Evolutionary conservation across 2,888 invertebrate genomes (phyloP), one percentile per base, ranked within the genome.

Genomic region (Acrobasis suavella): DNA sequence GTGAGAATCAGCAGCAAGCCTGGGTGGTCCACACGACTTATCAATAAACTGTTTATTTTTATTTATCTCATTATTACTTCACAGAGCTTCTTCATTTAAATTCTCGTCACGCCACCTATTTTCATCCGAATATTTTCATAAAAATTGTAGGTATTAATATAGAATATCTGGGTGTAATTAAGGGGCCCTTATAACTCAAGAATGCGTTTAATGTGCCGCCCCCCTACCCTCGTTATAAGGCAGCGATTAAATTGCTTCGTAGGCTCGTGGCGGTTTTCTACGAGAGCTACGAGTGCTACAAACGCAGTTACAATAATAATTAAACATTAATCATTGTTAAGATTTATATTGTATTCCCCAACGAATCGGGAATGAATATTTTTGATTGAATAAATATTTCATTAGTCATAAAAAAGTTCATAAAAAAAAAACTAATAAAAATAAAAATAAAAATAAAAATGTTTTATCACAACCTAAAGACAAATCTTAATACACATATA

Each of bases 181-280:
- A 82, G 82, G 77, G 75, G 80, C 76, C 80, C 81, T 85, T 86
- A 89, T 91, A 89, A 86, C 81, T 86, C 76, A 83, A 83, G 87
- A 87, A 87, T 85, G 86, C 77, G 78, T 83, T 85, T 85, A 83
- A 89, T 87, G 85, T 81, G 79, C 79, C 81, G 80, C 73, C 81
- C 70, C 73, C 70, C 70, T 67, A 72, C 81, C 82, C 82, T 87
- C 83, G 82, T 86, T 86, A 86, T 85, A 86, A 86, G 84, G 74
- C 81, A 73, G 85, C 81, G 85, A 91, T 91, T 89, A 91, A 90
- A 86, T 85, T 80, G 82, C 83, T 85, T 82, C 81, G 88, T 81
- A 85, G 85, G 86, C 85, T 85, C 86, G 17, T 87, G 83, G 80
- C 75, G 76, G 72, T 76, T 56, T 46, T 42, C 56, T 55, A 39